Percentiles rank a stretch among this genome's conserved stretches.
Conservation (phyloP, 2,888 invertebrate species). For the Ennomos fuscantarius region DNA sequence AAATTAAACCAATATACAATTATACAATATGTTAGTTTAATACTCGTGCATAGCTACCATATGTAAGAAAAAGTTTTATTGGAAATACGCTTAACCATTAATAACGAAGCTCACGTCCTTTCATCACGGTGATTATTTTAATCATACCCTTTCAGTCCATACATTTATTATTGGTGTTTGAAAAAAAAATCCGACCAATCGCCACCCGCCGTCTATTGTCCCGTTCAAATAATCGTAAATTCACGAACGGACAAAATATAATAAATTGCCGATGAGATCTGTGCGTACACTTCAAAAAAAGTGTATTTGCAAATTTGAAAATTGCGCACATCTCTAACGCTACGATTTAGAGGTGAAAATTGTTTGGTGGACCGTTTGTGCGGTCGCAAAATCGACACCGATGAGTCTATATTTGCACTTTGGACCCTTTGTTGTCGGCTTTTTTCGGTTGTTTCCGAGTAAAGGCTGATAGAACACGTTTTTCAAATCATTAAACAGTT, state of each 20-base stretch:
- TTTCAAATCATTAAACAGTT: slow-evolving; percentile 86
- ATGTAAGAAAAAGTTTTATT: slow-evolving; percentile 15
- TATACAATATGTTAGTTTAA: no score
- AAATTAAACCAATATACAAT: no score
- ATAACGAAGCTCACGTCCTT: slow-evolving; percentile 35
- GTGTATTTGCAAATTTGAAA: slow-evolving; percentile 38
- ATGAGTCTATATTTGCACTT: slow-evolving; percentile 81
- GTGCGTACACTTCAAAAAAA: slow-evolving; percentile 69
- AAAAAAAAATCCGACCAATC: slow-evolving; percentile 76
- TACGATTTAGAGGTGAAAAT: slow-evolving; percentile 51
- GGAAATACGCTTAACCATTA: slow-evolving; percentile 21
- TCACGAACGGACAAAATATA: slow-evolving; percentile 82
- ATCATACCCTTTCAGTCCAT: slow-evolving; percentile 51
- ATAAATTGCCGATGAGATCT: slow-evolving; percentile 85
- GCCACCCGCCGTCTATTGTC: slow-evolving; percentile 70
- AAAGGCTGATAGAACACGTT: slow-evolving; percentile 85
- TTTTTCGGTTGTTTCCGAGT: slow-evolving; percentile 83
- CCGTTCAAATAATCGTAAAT: slow-evolving; percentile 83
- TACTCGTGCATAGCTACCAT: no score
- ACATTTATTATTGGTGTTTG: slow-evolving; percentile 78
- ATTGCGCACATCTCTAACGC: slow-evolving; percentile 33
- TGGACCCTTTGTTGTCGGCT: slow-evolving; percentile 81
- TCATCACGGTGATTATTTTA: slow-evolving; percentile 42
- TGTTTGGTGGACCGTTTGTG: slow-evolving; percentile 32
- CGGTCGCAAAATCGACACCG: slow-evolving; percentile 48